phyloP scores from a whole-genome alignment of 2,888 invertebrate species.

The Coenonympha glycerion region DNA sequence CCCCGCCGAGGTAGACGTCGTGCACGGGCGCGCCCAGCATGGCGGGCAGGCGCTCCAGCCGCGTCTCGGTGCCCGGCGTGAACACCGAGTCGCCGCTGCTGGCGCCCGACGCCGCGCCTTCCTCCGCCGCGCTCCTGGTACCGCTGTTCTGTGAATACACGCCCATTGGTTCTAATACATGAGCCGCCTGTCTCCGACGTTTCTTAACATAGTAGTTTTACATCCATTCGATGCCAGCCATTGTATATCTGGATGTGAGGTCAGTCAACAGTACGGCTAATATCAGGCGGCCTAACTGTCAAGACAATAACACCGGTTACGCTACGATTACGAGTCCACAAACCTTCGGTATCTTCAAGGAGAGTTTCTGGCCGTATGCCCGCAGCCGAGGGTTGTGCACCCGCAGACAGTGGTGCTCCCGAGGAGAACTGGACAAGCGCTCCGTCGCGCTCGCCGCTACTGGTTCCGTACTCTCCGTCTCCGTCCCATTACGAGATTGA shows the following conservation, averaged over 20 bases:
- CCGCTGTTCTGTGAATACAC: slow-evolving; percentile 34
- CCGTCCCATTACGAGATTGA: slow-evolving; percentile 14
- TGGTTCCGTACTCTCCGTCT: slow-evolving; percentile 10
- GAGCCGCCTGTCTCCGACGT: no score
- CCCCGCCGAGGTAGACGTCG: slow-evolving; percentile 90
- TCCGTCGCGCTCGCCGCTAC: slow-evolving; percentile 19
- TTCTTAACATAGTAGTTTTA: no score
- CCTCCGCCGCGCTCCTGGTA: slow-evolving; percentile 28
- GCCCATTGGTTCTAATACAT: no score
- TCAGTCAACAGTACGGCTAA: no score
- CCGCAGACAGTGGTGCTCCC: slow-evolving; percentile 46
- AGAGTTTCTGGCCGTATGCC: slow-evolving; percentile 64
- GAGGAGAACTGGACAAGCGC: slow-evolving; percentile 29
- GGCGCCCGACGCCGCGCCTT: slow-evolving; percentile 32
- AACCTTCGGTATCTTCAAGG: slow-evolving; percentile 71
- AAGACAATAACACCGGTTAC: no score
- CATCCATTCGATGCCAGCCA: no score
- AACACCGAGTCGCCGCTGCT: slow-evolving; percentile 49
- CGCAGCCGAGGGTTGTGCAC: slow-evolving; percentile 58
- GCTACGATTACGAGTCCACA: no score
- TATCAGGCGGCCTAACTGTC: no score
- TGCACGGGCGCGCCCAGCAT: slow-evolving; percentile 68
- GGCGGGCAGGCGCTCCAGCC: slow-evolving; percentile 62
- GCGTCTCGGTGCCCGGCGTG: slow-evolving; percentile 66
- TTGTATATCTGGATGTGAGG: no score